These are phyloP conservation scores for Sphenodon punctatus DNA, from an alignment of 2,797 vertebrate genomes.

Conservation along the genomic window DNA sequence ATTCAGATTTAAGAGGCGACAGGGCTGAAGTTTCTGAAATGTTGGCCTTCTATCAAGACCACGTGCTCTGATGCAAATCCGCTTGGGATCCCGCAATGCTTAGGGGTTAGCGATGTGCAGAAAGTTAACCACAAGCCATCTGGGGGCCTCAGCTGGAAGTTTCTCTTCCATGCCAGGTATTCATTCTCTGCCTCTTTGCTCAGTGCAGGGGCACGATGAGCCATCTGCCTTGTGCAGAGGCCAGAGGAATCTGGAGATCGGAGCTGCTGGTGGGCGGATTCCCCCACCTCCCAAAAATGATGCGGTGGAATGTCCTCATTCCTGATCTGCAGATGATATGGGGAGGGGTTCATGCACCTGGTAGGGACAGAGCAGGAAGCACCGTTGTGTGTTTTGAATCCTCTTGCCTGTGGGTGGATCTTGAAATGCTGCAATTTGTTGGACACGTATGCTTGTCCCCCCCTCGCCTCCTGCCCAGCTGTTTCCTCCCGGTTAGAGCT, in stretches of 20 bases:
- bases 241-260: not conserved
- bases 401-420: not conserved
- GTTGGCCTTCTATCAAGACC: not conserved
- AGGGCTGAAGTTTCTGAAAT: no score
- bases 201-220: no score
- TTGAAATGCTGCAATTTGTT: not conserved
- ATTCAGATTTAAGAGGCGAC: not conserved
- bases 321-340: not conserved
- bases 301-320: not conserved
- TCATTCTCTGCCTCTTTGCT: not conserved
- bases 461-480: not conserved
- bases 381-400: not conserved
- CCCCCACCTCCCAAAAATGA: not conserved
- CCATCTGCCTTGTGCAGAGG: not conserved
- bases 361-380: not conserved
- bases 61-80: not conserved
- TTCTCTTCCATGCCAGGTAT: not conserved
- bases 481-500: no score
- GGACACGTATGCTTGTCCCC: not conserved
- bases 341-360: rapidly evolving
- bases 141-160: not conserved
- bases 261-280: not conserved
- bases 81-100: not conserved
- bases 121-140: not conserved
- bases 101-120: not conserved